Conservation (phyloP, 1,140 invertebrate genomes). For the Panagrolaimus sp. region DNA sequence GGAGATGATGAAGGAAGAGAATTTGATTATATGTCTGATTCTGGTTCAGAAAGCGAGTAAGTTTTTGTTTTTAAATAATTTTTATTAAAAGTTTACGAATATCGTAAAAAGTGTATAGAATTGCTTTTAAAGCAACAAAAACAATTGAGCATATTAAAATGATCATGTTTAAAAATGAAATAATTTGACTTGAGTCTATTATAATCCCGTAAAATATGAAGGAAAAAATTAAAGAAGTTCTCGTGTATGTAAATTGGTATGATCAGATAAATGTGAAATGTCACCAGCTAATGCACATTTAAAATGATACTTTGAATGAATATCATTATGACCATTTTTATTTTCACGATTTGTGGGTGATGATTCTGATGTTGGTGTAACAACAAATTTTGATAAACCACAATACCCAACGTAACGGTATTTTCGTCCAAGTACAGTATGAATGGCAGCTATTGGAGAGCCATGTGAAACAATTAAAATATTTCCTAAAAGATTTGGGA, state of each 20-base stretch:
- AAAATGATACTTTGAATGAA: slow-evolving; percentile 29
- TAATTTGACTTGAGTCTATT: not conserved
- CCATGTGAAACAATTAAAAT: slow-evolving; percentile 42
- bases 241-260: slow-evolving; percentile 14
- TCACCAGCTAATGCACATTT: slow-evolving; percentile 30
- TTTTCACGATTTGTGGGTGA: slow-evolving; percentile 26
- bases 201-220: slow-evolving; percentile 27
- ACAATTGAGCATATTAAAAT: not conserved
- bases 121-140: not conserved
- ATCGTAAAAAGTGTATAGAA: not conserved
- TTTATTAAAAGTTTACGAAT: not conserved
- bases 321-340: slow-evolving; percentile 20
- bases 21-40: slow-evolving; percentile 59
- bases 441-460: slow-evolving; percentile 40
- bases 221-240: not conserved
- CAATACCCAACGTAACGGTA: slow-evolving; percentile 44
- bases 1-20: slow-evolving; percentile 58
- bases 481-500: slow-evolving; percentile 31
- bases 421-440: slow-evolving; percentile 26
- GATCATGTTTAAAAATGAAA: not conserved
- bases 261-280: slow-evolving; percentile 38
- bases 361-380: slow-evolving; percentile 19
- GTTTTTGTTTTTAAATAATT: slow-evolving; percentile 24
- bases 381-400: slow-evolving; percentile 37
- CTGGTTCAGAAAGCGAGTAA: slow-evolving; percentile 57